phyloP scores from a whole-genome alignment of 1,140 invertebrate species.

The Bombus fervidus region DNA sequence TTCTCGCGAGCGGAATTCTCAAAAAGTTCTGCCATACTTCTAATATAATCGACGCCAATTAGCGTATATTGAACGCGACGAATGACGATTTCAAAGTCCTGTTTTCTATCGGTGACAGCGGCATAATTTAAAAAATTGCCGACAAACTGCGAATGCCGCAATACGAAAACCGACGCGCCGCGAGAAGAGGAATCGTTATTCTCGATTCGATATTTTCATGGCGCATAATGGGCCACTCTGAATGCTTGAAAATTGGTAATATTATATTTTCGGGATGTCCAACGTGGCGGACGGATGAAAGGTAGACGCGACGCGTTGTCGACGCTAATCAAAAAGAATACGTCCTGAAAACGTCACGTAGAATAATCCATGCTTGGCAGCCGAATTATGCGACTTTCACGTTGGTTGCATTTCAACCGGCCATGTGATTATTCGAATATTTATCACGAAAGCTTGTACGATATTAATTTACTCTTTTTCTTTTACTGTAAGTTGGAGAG shows the following conservation, averaged over 20 bases:
- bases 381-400: constrained; percentile 9
- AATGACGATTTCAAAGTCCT: not conserved
- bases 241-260: constrained; percentile 51
- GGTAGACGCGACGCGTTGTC: not conserved
- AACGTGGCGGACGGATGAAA: not conserved
- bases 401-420: not conserved
- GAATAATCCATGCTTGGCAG: not conserved
- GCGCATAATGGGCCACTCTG: constrained; percentile 17
- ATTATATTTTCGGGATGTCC: constrained; percentile 30
- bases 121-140: constrained; percentile 31
- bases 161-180: not conserved
- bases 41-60: not conserved
- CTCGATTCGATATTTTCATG: constrained; percentile 39
- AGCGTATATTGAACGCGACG: not conserved
- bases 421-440: not conserved
- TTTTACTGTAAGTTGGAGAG: too few species aligned
- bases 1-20: not conserved
- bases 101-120: not conserved
- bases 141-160: not conserved
- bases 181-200: constrained; percentile 15
- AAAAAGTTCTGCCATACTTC: not conserved
- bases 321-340: constrained; percentile 47
- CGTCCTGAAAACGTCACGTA: constrained; percentile 16
- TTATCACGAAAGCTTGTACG: not conserved
- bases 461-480: not conserved